phyloP scores from a whole-genome alignment of 2,797 vertebrate species.

The Tokudaia tokunoshimensis region DNA sequence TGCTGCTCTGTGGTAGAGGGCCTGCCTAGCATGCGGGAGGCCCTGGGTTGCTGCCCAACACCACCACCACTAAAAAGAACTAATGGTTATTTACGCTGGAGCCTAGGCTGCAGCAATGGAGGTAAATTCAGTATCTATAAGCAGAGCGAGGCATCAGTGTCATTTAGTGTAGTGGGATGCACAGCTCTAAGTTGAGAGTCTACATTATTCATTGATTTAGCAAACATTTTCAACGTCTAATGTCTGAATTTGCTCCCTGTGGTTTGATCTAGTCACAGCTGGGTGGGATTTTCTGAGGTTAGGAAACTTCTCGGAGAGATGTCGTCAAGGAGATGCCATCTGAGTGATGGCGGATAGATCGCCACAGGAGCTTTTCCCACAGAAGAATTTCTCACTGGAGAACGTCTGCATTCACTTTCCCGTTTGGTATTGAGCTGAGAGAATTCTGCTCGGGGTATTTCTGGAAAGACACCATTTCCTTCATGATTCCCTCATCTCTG shows the following conservation, averaged over 20 bases:
- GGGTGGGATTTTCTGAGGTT: not conserved
- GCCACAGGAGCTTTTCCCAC: not conserved
- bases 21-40: not conserved
- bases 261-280: not conserved
- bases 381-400: not conserved
- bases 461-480: not conserved
- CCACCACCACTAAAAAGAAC: not conserved
- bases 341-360: not conserved
- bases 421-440: slow-evolving; percentile 33
- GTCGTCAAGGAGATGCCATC: not conserved
- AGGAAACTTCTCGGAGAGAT: not conserved
- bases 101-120: not conserved
- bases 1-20: not conserved
- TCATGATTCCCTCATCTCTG: not conserved
- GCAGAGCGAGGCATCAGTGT: not conserved
- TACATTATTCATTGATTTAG: not conserved
- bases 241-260: not conserved
- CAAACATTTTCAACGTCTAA: not conserved
- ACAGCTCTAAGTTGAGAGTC: not conserved
- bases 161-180: not conserved
- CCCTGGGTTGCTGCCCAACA: too few relatives aligned
- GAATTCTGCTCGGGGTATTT: slow-evolving; percentile 5
- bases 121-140: not conserved
- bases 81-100: slow-evolving; percentile 27
- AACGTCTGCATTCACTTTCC: not conserved